Evolutionary conservation across 2,113 vertebrate species (phyloP).

Genomic region (Macrotus californicus): DNA sequence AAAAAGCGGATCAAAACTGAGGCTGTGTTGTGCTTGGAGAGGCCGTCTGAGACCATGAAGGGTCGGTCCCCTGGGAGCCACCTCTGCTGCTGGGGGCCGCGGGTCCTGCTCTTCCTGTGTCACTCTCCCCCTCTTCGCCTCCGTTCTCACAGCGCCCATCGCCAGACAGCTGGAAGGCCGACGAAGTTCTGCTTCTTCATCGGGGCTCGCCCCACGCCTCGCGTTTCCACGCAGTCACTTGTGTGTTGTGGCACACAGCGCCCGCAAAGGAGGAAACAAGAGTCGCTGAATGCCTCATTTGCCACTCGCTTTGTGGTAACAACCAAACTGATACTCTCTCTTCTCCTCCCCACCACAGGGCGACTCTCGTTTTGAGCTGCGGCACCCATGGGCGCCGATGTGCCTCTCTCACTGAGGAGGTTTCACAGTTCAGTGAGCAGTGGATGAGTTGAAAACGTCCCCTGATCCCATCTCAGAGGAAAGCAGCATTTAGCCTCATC

Average conservation of each 20-base stretch:
- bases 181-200: background rate
- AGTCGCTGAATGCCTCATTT: background rate
- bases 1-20: background rate
- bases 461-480: conserved; percentile 52
- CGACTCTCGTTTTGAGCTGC: background rate
- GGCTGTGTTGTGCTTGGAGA: conserved; percentile 29
- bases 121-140: background rate
- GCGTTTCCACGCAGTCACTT: background rate
- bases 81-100: background rate
- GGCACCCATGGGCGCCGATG: conserved; percentile 13
- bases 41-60: background rate
- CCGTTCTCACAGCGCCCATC: background rate
- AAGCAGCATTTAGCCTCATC: conserved; percentile 37
- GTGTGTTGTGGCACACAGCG: background rate
- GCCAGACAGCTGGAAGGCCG: background rate
- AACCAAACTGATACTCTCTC: background rate
- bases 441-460: conserved; percentile 16
- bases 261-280: conserved; percentile 24
- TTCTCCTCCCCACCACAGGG: background rate
- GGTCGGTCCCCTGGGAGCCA: background rate
- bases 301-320: background rate
- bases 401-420: background rate
- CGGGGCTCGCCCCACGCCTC: background rate
- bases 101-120: background rate
- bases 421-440: conserved; percentile 32